phyloP scores from a whole-genome alignment of 1,140 invertebrate species.

The Pectinophora gossypiella region DNA sequence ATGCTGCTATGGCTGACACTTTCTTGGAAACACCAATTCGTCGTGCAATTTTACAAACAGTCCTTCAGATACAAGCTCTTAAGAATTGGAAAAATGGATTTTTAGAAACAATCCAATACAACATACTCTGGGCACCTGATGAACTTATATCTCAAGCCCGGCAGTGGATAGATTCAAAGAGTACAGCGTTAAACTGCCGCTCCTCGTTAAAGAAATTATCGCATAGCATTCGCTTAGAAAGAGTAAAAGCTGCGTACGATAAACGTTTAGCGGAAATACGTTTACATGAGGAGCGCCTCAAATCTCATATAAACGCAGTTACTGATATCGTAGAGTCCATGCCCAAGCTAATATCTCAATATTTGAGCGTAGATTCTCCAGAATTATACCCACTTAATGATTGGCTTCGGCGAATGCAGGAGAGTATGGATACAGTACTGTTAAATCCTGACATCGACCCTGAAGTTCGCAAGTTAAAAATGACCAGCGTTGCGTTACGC shows the following conservation, averaged over 20 bases:
- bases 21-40: too few relatives aligned
- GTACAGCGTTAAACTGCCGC: constrained; percentile 34
- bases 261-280: constrained; percentile 37
- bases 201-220: constrained; percentile 47
- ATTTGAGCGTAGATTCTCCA: constrained; percentile 31
- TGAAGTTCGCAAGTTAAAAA: constrained; percentile 46
- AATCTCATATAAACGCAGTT: constrained; percentile 46
- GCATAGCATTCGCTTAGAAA: constrained; percentile 42
- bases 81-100: constrained; percentile 52
- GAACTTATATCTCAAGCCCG: constrained; percentile 34
- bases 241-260: constrained; percentile 36
- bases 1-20: too few relatives aligned
- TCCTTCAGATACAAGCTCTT: constrained; percentile 40
- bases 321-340: constrained; percentile 32
- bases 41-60: too few relatives aligned
- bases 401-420: constrained; percentile 36
- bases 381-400: constrained; percentile 44
- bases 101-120: constrained; percentile 43
- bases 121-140: constrained; percentile 33
- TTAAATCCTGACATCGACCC: constrained; percentile 23
- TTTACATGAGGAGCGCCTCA: constrained; percentile 38
- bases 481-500: constrained; percentile 45
- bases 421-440: constrained; percentile 29
- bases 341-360: constrained; percentile 35
- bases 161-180: constrained; percentile 42